These are phyloP conservation scores for Arenaria interpres DNA, from an alignment of 2,113 vertebrate genomes.

Conservation along the genomic window DNA sequence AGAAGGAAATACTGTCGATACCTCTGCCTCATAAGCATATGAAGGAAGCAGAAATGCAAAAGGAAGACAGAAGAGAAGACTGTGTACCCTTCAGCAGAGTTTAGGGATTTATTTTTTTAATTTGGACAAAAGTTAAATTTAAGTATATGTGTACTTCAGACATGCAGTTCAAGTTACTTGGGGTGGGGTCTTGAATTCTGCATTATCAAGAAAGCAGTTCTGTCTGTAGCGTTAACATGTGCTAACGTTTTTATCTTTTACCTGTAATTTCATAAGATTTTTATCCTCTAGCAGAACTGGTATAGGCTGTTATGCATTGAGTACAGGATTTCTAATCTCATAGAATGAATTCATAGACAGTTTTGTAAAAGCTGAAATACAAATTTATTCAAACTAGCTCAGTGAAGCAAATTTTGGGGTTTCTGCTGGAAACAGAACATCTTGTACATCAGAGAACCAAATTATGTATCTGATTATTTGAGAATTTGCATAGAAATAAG, in stretches of 20 bases:
- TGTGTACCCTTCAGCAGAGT: background rate
- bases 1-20: background rate
- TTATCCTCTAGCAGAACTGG: background rate
- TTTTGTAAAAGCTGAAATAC: slow-evolving; percentile 3
- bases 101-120: background rate
- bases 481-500: slow-evolving; percentile 70
- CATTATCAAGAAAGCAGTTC: background rate
- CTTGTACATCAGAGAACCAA: slow-evolving; percentile 53
- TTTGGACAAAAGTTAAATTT: background rate
- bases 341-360: background rate
- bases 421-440: slow-evolving; percentile 36
- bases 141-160: background rate
- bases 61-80: background rate
- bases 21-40: background rate
- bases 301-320: background rate
- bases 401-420: slow-evolving; percentile 35
- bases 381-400: slow-evolving; percentile 44
- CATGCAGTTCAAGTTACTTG: background rate
- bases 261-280: background rate
- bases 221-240: background rate
- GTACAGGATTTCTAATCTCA: background rate
- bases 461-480: slow-evolving; percentile 53
- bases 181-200: background rate
- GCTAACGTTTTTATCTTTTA: background rate
- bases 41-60: background rate